Evolutionary conservation across 2,888 invertebrate species (phyloP).

Genomic region (Thecophora atra): DNA sequence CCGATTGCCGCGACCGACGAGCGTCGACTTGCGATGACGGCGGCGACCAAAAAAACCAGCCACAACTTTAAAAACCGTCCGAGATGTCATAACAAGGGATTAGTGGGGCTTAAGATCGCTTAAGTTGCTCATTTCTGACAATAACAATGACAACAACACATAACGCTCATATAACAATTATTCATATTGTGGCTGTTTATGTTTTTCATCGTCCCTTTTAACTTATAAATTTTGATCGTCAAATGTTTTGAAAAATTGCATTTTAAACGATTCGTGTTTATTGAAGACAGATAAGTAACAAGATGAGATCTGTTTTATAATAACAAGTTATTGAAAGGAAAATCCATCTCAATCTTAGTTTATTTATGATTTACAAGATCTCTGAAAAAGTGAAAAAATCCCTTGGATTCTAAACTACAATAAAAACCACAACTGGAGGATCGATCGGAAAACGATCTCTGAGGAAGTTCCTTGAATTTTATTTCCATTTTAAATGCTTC

Average conservation of each 20-base stretch:
- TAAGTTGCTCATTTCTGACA: conserved; percentile 28
- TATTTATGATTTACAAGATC: too few relatives aligned
- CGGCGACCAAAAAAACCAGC: neutral
- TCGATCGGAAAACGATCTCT: too few relatives aligned
- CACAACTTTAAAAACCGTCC: conserved; percentile 12
- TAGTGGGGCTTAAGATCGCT: conserved; percentile 27
- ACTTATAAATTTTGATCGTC: neutral
- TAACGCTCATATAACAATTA: neutral
- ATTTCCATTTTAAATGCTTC: too few relatives aligned
- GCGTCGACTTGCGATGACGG: neutral
- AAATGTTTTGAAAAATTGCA: neutral
- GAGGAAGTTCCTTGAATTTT: too few relatives aligned
- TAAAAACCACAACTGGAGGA: too few relatives aligned
- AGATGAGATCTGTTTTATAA: neutral
- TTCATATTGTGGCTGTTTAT: neutral
- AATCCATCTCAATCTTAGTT: too few relatives aligned
- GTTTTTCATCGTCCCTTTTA: too few relatives aligned
- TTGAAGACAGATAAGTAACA: neutral
- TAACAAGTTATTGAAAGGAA: too few relatives aligned
- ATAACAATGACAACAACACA: conserved; percentile 8
- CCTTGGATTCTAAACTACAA: too few relatives aligned
- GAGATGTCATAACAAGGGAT: conserved; percentile 35
- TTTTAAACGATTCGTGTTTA: neutral
- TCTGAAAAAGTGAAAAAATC: too few relatives aligned
- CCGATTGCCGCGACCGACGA: too few relatives aligned